Evolutionary conservation across 2,797 vertebrate genomes (phyloP), one percentile per base, ranked within the genome.

Genomic region (Anguilla megastoma): DNA sequence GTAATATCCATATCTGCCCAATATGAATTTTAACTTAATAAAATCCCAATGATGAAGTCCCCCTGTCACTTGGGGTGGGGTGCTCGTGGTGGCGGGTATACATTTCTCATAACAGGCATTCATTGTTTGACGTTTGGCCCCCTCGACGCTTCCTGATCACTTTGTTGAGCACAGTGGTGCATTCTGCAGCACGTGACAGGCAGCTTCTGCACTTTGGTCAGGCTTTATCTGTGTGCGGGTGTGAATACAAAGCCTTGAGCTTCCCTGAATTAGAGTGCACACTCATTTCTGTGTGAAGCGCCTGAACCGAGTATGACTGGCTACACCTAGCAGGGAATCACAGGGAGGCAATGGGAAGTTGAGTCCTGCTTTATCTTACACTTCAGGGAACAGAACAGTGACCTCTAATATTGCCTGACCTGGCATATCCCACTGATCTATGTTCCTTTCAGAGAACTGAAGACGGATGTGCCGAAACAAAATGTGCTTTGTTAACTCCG

Each of bases 1-100:
- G 58, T 87, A 52, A 85, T 84, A 69, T 84, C 58, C 14, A 41
- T 84, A 16, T 84, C 82, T 54, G n/a, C 41, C 54, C 56, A 9
- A 27, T 33, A 52, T 48, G 60, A 88, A 88, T 71, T 71, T 71
- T 30, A 14, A 18, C 3, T 41, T 45, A 66, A 88, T 36, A 85
- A 85, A 30, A 21, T n/a, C 30, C 5, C 36, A 41, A 6, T 63
- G 54, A 41, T 48, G 18, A 83, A 63, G 30, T 27, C 74, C 74
- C 74, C 24, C 60, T 63, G 60, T 63, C 60, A 63, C 60, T 86
- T 12, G 74, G 27, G 63, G 69, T 16, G 56, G 14, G 56, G 14
- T 45, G 41, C 41, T 45, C 41, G 56, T 2, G 56, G 74, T 48
- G 54, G 27, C 21, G 36, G 16, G 16, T 54, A 24, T 18, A 54